A percentile compares a stretch with the other conserved stretches of the same genome.
Conservation (phyloP, 2,888 invertebrate species). For the Agriopis marginaria region DNA sequence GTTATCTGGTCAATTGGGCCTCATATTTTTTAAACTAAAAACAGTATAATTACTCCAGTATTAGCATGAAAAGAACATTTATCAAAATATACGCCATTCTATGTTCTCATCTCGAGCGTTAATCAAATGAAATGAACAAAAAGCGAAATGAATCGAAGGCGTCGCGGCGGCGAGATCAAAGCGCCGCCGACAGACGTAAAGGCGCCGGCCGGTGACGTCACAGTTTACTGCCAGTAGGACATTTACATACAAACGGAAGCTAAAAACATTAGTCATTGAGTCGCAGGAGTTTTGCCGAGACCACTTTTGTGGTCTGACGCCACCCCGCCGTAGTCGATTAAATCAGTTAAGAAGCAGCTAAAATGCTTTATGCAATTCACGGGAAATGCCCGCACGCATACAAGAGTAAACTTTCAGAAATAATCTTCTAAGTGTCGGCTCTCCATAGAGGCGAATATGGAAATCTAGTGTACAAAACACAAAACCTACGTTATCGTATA, state of each 20-base stretch:
- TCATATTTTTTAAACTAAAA: too few relatives aligned
- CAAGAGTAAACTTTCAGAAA: slow-evolving; percentile 30
- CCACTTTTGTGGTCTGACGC: not conserved
- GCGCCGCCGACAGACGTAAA: slow-evolving; percentile 58
- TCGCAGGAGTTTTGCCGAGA: not conserved
- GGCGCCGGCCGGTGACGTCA: slow-evolving; percentile 49
- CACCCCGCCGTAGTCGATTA: too few relatives aligned
- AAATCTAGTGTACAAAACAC: slow-evolving; percentile 51
- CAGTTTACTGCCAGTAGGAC: slow-evolving; percentile 10
- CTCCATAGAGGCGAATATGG: slow-evolving; percentile 54
- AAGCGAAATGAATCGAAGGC: slow-evolving; percentile 70
- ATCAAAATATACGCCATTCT: slow-evolving; percentile 6
- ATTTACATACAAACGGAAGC: slow-evolving; percentile 1
- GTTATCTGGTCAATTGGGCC: too few relatives aligned
- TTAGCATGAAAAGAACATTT: slow-evolving; percentile 14
- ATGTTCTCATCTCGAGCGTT: slow-evolving; percentile 39
- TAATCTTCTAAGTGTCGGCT: slow-evolving; percentile 54
- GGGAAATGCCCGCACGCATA: too few relatives aligned
- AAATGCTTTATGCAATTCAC: too few relatives aligned
- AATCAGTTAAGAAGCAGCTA: too few relatives aligned
- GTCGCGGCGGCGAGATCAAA: slow-evolving; percentile 66
- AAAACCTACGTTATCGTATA: slow-evolving; percentile 57
- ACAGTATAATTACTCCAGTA: not conserved
- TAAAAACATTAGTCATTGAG: not conserved
- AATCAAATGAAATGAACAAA: slow-evolving; percentile 65